Evolutionary conservation across 2,888 invertebrate species (phyloP).

Genomic region (Lymantria dispar): DNA sequence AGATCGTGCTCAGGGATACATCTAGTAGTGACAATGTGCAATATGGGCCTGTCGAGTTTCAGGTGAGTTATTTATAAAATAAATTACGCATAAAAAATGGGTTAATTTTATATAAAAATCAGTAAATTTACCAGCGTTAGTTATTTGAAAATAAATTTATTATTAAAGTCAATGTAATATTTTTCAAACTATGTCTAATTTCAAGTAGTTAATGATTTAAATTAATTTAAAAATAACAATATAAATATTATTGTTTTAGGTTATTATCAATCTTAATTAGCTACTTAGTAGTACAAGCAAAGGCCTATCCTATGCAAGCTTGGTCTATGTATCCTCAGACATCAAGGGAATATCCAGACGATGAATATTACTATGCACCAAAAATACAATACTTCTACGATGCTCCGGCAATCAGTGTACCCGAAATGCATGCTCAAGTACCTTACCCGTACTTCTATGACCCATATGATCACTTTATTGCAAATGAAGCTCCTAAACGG

Average conservation of each 20-base stretch:
- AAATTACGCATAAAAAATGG: not conserved
- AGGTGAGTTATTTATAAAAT: slow-evolving; percentile 49
- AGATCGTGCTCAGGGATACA: slow-evolving; percentile 49
- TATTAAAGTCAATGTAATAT: not conserved
- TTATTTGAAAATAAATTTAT: not conserved
- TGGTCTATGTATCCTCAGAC: slow-evolving; percentile 79
- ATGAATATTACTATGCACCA: slow-evolving; percentile 82
- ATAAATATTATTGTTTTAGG: slow-evolving; percentile 50
- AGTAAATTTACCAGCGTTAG: not conserved
- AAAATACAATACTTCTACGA: slow-evolving; percentile 76
- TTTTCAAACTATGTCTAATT: not conserved
- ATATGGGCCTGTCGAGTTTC: slow-evolving; percentile 57
- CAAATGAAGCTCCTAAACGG: slow-evolving; percentile 83
- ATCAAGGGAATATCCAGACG: slow-evolving; percentile 76
- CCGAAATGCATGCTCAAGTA: slow-evolving; percentile 66
- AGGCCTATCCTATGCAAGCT: slow-evolving; percentile 67
- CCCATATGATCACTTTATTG: slow-evolving; percentile 72
- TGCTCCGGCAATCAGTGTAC: slow-evolving; percentile 56
- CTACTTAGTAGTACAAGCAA: slow-evolving; percentile 73
- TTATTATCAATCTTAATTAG: slow-evolving; percentile 65
- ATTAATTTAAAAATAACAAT: not conserved
- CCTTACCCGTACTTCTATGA: slow-evolving; percentile 73
- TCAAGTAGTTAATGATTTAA: not conserved
- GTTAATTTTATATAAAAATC: not conserved
- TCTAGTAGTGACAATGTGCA: slow-evolving; percentile 59